Conservation (phyloP, 2,113 vertebrate species). For the Noctilio leporinus region DNA sequence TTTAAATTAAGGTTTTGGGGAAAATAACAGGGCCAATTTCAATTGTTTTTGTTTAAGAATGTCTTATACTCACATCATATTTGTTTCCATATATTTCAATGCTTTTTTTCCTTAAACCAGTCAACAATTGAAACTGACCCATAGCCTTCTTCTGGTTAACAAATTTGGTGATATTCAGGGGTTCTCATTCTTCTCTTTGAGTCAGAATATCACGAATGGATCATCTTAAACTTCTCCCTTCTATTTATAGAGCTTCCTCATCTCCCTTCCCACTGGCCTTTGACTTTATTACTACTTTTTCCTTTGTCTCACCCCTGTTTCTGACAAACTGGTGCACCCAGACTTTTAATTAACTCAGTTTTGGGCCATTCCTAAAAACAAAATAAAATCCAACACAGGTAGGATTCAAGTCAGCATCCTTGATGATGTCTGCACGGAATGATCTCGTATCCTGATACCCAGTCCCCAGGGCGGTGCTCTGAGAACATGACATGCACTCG, state of each 20-base stretch:
- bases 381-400: not conserved
- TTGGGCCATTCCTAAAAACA: not conserved
- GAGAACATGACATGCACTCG: conserved; percentile 8
- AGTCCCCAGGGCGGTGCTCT: not conserved
- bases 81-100: not conserved
- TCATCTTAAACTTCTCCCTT: not conserved
- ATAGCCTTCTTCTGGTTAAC: not conserved
- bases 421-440: not conserved
- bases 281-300: not conserved
- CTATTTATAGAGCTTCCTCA: not conserved
- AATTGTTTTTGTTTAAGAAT: not conserved
- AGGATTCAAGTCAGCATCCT: not conserved
- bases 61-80: not conserved
- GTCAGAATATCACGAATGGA: not conserved
- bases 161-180: not conserved
- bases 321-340: not conserved
- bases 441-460: not conserved
- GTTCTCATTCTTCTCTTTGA: not conserved
- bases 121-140: not conserved
- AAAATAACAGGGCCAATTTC: not conserved
- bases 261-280: not conserved
- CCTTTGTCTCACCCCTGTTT: not conserved
- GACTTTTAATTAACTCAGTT: not conserved
- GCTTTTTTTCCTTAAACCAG: not conserved
- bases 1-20: conserved; percentile 40